These are phyloP conservation scores for Eulemur mongoz DNA, from an alignment of 2,797 vertebrate genomes.

Conservation along the genomic window DNA sequence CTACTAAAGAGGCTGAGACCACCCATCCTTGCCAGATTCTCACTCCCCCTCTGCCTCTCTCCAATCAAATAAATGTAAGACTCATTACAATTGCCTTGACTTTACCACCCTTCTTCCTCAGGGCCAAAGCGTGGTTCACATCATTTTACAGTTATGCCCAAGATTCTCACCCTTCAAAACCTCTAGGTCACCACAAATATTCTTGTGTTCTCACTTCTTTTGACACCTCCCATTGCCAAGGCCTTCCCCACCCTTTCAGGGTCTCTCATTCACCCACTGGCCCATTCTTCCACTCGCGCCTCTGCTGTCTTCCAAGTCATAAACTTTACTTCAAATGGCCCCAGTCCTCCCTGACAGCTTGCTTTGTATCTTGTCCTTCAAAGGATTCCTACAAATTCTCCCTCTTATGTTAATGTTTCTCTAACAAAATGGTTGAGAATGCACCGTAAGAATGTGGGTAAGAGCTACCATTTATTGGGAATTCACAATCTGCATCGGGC, in stretches of 20 bases:
- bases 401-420: not conserved
- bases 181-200: not conserved
- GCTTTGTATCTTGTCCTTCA: not conserved
- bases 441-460: not conserved
- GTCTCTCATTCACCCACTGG: not conserved
- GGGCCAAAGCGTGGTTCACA: not conserved
- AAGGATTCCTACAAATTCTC: not conserved
- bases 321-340: not conserved
- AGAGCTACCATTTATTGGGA: not conserved
- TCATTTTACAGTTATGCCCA: not conserved
- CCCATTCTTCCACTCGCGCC: not conserved
- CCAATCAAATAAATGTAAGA: not conserved
- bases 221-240: not conserved
- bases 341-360: not conserved
- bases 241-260: not conserved
- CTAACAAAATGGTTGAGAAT: not conserved
- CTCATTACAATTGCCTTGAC: not conserved
- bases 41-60: too few relatives aligned
- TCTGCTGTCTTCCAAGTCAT: not conserved
- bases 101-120: not conserved
- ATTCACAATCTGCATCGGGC: not conserved
- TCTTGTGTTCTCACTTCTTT: not conserved
- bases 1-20: not conserved
- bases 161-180: slow-evolving; percentile 26
- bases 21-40: not conserved